These are phyloP conservation scores for Euleptes europaea DNA, from an alignment of 2,113 vertebrate genomes.

Conservation along the genomic window DNA sequence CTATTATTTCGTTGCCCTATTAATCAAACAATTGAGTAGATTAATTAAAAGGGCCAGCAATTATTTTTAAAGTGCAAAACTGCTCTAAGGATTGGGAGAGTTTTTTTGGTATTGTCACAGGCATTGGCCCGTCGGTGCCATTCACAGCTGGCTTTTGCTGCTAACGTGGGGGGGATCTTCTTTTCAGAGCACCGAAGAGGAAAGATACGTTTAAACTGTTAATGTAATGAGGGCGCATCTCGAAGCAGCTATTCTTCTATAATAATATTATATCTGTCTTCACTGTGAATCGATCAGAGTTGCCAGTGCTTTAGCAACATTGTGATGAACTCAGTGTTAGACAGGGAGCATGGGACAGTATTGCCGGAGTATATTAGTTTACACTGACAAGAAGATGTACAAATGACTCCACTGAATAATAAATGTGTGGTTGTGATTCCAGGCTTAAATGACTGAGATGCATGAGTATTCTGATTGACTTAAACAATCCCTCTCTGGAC, in stretches of 20 bases:
- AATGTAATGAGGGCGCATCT: not conserved
- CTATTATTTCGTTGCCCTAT: not conserved
- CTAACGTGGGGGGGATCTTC: not conserved
- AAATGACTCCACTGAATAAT: not conserved
- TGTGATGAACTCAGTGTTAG: too few species aligned
- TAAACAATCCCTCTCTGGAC: too few species aligned
- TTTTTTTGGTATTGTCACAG: not conserved
- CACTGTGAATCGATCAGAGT: too few species aligned
- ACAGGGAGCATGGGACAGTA: too few species aligned
- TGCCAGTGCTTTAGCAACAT: too few species aligned
- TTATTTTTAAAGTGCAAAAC: not conserved
- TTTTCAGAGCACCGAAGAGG: not conserved
- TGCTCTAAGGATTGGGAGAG: not conserved
- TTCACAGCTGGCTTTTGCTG: not conserved
- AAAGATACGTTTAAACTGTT: too few species aligned
- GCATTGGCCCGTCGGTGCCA: not conserved
- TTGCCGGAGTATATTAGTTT: too few species aligned
- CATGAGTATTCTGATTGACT: rapidly evolving
- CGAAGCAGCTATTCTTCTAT: too few species aligned
- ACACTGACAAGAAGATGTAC: too few species aligned
- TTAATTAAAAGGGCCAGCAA: too few species aligned
- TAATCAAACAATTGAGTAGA: not conserved
- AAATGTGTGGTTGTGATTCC: not conserved
- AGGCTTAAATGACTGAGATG: rapidly evolving
- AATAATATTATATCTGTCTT: too few species aligned